These are phyloP conservation scores for Ormyrus rosae DNA, from an alignment of 2,888 invertebrate species.

Conservation along the genomic window DNA sequence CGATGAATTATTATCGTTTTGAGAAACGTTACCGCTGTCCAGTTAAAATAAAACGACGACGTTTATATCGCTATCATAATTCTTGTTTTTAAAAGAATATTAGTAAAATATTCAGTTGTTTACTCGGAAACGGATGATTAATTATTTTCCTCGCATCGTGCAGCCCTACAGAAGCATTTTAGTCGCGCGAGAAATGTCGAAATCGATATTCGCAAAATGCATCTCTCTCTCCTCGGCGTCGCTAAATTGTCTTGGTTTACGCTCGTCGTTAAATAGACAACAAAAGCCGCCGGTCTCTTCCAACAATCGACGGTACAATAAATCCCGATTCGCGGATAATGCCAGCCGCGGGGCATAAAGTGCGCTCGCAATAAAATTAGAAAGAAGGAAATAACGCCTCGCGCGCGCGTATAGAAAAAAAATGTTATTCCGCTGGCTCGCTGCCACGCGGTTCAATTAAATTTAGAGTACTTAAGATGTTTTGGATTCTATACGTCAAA, in stretches of 20 bases:
- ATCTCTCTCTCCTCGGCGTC: no score
- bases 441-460: conserved; percentile 49
- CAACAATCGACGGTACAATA: no score
- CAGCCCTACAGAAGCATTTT: neutral
- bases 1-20: neutral
- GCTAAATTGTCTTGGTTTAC: no score
- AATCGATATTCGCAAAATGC: neutral
- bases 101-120: conserved; percentile 33
- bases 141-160: neutral
- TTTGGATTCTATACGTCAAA: conserved; percentile 50
- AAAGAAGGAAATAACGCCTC: conserved; percentile 36
- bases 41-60: conserved; percentile 13
- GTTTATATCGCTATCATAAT: conserved; percentile 11
- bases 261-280: no score
- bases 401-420: conserved; percentile 15
- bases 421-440: conserved; percentile 41
- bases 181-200: neutral
- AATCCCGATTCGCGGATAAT: neutral
- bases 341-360: neutral
- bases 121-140: conserved; percentile 11
- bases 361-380: conserved; percentile 38
- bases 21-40: neutral
- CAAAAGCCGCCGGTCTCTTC: no score
- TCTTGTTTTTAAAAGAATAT: conserved; percentile 13
- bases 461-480: conserved; percentile 54